These are phyloP conservation scores for Cebidichthys violaceus DNA, from an alignment of 2,113 vertebrate species.

Conservation along the genomic window DNA sequence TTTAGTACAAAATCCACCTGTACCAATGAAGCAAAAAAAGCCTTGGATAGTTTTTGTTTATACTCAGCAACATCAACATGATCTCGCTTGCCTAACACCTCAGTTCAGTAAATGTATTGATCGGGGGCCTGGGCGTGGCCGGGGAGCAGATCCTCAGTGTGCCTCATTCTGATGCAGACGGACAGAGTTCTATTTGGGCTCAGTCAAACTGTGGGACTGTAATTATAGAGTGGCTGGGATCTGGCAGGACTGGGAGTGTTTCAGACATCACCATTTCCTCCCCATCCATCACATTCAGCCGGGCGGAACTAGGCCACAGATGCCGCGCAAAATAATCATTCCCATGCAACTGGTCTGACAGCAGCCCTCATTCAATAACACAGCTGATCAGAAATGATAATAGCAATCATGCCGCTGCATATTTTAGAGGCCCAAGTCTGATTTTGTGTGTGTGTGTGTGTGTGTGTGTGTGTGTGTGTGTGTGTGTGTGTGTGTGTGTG, in stretches of 20 bases:
- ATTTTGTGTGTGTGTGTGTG: slow-evolving; percentile 31
- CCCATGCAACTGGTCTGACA: slow-evolving; percentile 75
- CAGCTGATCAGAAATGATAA: slow-evolving; percentile 84
- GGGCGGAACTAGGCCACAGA: slow-evolving; percentile 75
- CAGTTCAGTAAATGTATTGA: slow-evolving; percentile 26
- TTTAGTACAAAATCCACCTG: slow-evolving; percentile 6
- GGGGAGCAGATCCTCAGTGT: slow-evolving; percentile 21
- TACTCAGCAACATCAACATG: not conserved
- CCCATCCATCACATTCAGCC: slow-evolving; percentile 81
- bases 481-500: slow-evolving; percentile 33
- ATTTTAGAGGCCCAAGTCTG: slow-evolving; percentile 68
- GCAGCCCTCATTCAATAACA: slow-evolving; percentile 78
- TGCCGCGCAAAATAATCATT: slow-evolving; percentile 79
- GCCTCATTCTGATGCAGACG: slow-evolving; percentile 31
- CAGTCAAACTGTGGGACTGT: slow-evolving; percentile 73
- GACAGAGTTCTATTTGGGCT: slow-evolving; percentile 59
- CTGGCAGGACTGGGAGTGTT: slow-evolving; percentile 77
- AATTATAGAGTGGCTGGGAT: slow-evolving; percentile 78
- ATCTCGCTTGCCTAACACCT: slow-evolving; percentile 10
- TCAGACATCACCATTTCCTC: slow-evolving; percentile 82
- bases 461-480: slow-evolving; percentile 42
- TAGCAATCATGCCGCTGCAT: slow-evolving; percentile 81
- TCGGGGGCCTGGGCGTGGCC: slow-evolving; percentile 26
- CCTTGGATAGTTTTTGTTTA: not conserved
- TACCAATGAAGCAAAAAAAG: not conserved